A percentile compares a stretch with the other conserved stretches of the same genome.
These are phyloP conservation scores for Onthophagus sagittarius DNA, from an alignment of 2,888 invertebrate genomes.

Conservation along the genomic window DNA sequence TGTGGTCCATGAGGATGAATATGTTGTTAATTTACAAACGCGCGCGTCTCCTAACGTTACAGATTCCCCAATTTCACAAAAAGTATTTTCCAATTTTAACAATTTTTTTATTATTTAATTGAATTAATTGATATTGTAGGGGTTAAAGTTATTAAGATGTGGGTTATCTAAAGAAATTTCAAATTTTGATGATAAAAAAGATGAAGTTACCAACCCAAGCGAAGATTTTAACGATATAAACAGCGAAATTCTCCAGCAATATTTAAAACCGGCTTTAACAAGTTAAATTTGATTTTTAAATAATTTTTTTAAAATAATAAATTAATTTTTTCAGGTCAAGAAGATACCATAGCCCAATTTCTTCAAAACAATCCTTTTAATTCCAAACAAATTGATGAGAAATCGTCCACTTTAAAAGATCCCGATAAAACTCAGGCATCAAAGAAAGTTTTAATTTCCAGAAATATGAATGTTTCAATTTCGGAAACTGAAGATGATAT, in stretches of 20 bases:
- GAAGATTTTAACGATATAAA: conserved; percentile 29
- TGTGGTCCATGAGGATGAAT: conserved; percentile 56
- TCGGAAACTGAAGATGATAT: conserved; percentile 27
- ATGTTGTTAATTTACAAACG: conserved; percentile 33
- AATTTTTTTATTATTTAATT: conserved; percentile 1
- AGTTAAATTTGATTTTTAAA: conserved; percentile 16
- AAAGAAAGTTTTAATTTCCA: neutral
- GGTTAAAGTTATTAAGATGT: conserved; percentile 39
- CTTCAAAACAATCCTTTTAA: conserved; percentile 15
- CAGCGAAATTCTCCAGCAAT: conserved; percentile 38
- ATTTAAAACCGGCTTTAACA: conserved; percentile 30
- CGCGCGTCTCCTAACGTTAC: conserved; percentile 21
- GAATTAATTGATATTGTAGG: conserved; percentile 32
- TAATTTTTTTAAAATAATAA: neutral
- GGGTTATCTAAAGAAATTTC: conserved; percentile 29
- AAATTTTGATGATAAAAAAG: conserved; percentile 12
- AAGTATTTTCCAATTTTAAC: conserved; percentile 39
- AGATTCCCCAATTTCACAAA: conserved; percentile 61
- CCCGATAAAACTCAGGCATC: neutral
- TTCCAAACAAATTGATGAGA: neutral
- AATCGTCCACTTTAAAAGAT: neutral
- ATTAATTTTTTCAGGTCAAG: conserved; percentile 25
- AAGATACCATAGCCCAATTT: conserved; percentile 38
- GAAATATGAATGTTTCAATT: neutral
- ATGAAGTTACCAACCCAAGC: conserved; percentile 13